Conservation (phyloP, 2,888 invertebrate species). For the Fragum whitleyi region DNA sequence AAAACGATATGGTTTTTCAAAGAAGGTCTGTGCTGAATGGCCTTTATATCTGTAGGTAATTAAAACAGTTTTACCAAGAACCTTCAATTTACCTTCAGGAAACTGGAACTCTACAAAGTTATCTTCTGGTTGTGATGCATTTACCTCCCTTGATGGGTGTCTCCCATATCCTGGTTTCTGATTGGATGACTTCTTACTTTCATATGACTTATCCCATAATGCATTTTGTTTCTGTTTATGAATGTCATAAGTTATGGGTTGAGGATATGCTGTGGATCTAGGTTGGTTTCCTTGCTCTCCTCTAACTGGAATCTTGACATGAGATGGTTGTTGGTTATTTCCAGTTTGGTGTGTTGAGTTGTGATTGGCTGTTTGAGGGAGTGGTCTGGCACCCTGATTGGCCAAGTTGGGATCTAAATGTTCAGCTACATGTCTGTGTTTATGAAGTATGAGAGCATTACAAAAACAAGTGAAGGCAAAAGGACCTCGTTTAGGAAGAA, state of each 20-base stretch:
- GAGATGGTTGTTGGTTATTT: background rate
- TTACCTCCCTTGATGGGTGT: constrained; percentile 27
- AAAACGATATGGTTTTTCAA: too few relatives aligned
- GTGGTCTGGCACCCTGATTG: background rate
- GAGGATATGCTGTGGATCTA: background rate
- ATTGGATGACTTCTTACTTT: background rate
- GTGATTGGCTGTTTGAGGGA: constrained; percentile 15
- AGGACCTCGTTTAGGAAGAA: constrained; percentile 50
- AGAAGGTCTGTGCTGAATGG: too few relatives aligned
- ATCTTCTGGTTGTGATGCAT: background rate
- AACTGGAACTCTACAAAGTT: constrained; percentile 6
- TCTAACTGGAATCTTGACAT: background rate
- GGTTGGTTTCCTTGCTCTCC: background rate
- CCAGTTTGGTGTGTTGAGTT: background rate
- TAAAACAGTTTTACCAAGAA: too few relatives aligned
- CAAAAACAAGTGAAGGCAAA: constrained; percentile 45
- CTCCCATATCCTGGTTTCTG: constrained; percentile 21
- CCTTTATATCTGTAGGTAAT: too few relatives aligned
- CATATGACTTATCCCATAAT: background rate
- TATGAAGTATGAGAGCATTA: constrained; percentile 24
- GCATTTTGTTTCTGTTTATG: background rate
- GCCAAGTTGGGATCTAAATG: constrained; percentile 30
- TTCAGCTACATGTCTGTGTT: constrained; percentile 36
- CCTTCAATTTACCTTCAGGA: constrained; percentile 1
- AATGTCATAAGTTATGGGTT: background rate